Evolutionary conservation across 2,888 invertebrate species (phyloP).

Genomic region (Acrobasis consociella): DNA sequence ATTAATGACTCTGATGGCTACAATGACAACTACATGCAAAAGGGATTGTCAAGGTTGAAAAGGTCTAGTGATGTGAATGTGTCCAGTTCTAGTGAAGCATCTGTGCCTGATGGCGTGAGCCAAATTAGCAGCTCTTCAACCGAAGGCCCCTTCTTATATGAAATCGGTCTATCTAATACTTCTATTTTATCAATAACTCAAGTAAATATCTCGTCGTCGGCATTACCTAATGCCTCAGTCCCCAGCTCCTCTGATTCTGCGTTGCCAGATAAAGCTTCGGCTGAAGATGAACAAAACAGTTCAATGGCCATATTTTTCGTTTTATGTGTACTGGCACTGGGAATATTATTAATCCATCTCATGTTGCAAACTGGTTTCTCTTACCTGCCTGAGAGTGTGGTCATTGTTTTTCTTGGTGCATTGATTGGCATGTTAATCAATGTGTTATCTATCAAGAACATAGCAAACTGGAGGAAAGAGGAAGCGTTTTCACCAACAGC

Average conservation of each 20-base stretch:
- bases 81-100: constrained; percentile 58
- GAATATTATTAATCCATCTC: constrained; percentile 96
- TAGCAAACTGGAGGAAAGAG: constrained; percentile 97
- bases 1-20: constrained; percentile 21
- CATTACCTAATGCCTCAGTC: constrained; percentile 62
- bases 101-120: constrained; percentile 41
- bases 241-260: constrained; percentile 88
- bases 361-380: constrained; percentile 98
- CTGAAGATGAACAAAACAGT: constrained; percentile 97
- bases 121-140: constrained; percentile 51
- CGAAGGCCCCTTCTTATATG: constrained; percentile 58
- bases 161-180: constrained; percentile 60
- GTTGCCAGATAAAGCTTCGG: constrained; percentile 93
- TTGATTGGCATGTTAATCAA: constrained; percentile 95
- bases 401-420: constrained; percentile 97
- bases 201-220: constrained; percentile 62
- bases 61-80: constrained; percentile 50
- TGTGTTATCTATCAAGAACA: constrained; percentile 92
- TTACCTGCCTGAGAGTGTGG: constrained; percentile 98
- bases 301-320: constrained; percentile 99
- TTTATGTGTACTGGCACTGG: constrained; percentile 95
- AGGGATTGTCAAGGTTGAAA: constrained; percentile 58
- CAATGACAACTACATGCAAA: constrained; percentile 21
- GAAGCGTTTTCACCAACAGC: constrained; percentile 99
- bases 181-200: constrained; percentile 57